Base-by-base conservation (phyloP, 1,140 invertebrate species). In the Tetramorium simillimum region DNA sequence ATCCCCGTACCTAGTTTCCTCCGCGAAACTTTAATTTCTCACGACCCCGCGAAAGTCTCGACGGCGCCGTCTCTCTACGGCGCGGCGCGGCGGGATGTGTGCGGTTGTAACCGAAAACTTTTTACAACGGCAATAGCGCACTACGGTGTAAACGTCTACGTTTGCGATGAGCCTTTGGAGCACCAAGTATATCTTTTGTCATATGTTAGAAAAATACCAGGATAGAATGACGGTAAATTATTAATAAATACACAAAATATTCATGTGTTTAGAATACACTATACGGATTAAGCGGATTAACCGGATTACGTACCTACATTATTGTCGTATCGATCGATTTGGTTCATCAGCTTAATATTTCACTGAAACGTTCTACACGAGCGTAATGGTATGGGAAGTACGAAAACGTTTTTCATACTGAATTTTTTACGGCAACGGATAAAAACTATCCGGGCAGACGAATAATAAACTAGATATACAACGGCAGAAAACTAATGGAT, bases 11-110 rank as follows among this genome's bases (percentile, higher is more conserved):
- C 46, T 53, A 82, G 51, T 75, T 33, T 75, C 53, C 70, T 75
- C 1, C 69, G 67, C 80, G 40, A 75, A 75, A 75, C 69, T 84
- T 84, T 84, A 84, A 84, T 84, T 84, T 84, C 80, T 84, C 69
- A 84, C 80, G 43, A 84, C 53, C 72, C 75, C 70, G n/a, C 40
- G 33, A 75, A 84, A 84, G 53, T 84, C 80, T 60, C 67, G 40
- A 56, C 18, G 51, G 21, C 58, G 69, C 69, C 43, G 69, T 72
- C 43, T 73, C 67, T 58, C 16, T 18, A 21, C 10, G 21, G 40
- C 9, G 24, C 4, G 9, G 53, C 60, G 21, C 10, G 21, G 40
- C 9, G 24, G 7, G 9, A 67, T 72, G 21, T 60, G 67, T 60
- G 69, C n/a, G 12, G 40, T 33, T 40, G 37, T 53, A 67, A 24